Conservation (phyloP, 2,888 invertebrate species). For the Cheilosia variabilis region DNA sequence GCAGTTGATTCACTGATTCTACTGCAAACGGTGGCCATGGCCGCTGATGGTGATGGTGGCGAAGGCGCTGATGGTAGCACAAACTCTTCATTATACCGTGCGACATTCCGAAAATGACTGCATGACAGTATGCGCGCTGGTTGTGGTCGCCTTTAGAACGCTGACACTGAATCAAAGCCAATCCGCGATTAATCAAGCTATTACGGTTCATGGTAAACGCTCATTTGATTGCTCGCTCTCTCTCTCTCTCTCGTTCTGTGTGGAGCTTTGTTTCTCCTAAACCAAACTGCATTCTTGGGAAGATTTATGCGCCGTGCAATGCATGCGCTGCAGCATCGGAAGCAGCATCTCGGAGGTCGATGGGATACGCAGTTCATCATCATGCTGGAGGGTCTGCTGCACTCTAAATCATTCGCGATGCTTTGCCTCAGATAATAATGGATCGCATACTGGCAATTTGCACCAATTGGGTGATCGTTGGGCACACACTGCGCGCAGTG, state of each 20-base stretch:
- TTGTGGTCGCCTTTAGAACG: constrained; percentile 21
- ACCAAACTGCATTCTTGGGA: constrained; percentile 18
- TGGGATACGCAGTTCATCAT: constrained; percentile 70
- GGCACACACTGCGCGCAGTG: constrained; percentile 44
- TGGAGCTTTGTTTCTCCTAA: constrained; percentile 25
- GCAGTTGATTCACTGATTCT: constrained; percentile 64
- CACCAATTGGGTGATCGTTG: constrained; percentile 73
- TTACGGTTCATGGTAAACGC: constrained; percentile 51
- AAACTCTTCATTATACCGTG: constrained; percentile 70
- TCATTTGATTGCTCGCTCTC: constrained; percentile 5
- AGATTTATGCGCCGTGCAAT: constrained; percentile 61
- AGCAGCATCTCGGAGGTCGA: constrained; percentile 65
- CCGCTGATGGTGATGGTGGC: constrained; percentile 23
- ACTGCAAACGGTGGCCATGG: constrained; percentile 53
- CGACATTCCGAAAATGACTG: constrained; percentile 68
- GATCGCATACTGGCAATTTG: constrained; percentile 71
- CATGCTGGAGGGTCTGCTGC: constrained; percentile 70
- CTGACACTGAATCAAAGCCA: constrained; percentile 69
- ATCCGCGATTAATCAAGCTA: constrained; percentile 71
- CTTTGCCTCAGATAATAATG: constrained; percentile 68
- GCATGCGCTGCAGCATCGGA: constrained; percentile 31
- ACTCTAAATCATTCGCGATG: constrained; percentile 73
- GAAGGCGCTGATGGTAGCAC: constrained; percentile 31
- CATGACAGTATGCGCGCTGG: constrained; percentile 32
- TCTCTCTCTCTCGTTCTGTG: background rate